phyloP scores from a whole-genome alignment of 2,888 invertebrate genomes.

The Drosophila subquinaria region DNA sequence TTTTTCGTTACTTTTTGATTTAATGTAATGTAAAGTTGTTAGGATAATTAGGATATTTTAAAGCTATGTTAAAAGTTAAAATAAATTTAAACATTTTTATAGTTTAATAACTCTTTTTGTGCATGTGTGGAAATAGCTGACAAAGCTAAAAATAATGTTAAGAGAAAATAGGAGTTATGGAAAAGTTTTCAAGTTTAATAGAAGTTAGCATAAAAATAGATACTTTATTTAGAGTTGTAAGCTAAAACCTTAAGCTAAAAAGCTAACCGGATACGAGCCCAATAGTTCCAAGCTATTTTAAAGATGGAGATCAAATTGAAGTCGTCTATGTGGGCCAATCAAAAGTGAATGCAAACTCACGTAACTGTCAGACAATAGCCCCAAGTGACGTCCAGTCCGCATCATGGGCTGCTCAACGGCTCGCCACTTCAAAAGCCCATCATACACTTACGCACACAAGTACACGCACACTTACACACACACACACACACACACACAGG shows the following conservation, averaged over 20 bases:
- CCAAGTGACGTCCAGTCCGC: constrained; percentile 20
- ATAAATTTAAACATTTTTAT: no score
- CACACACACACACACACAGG: neutral
- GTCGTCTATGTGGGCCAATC: neutral
- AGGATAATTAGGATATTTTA: no score
- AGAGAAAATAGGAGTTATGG: neutral
- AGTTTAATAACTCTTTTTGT: neutral
- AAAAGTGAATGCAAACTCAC: constrained; percentile 4
- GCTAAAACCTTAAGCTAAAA: neutral
- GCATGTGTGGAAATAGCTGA: no score
- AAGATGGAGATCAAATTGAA: neutral
- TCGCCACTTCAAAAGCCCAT: constrained; percentile 48
- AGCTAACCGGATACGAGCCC: neutral
- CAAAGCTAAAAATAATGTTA: neutral
- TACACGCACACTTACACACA: neutral
- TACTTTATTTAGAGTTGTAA: neutral
- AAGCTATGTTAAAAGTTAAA: no score
- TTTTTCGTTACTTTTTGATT: no score
- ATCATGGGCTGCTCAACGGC: constrained; percentile 29
- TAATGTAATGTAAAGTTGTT: no score
- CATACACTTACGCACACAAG: constrained; percentile 6
- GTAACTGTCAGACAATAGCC: constrained; percentile 12
- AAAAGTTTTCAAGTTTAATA: neutral
- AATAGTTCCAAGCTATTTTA: neutral
- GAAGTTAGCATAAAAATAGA: neutral